Percentiles rank a stretch among this genome's conserved stretches.
phyloP scores from a whole-genome alignment of 1,140 invertebrate genomes.

The Leucophenga varia region DNA sequence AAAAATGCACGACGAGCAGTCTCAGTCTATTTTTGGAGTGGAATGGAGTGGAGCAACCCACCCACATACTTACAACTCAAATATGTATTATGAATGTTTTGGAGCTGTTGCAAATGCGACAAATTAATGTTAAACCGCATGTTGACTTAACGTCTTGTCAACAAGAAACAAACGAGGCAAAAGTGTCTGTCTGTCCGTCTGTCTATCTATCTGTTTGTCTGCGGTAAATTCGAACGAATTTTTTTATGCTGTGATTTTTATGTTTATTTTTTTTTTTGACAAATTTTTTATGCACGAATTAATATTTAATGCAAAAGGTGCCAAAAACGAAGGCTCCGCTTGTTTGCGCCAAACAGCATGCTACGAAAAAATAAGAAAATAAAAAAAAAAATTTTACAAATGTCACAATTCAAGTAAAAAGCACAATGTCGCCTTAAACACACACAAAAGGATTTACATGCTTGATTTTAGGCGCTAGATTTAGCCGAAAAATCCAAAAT shows the following conservation, averaged over 20 bases:
- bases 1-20: conserved; percentile 1
- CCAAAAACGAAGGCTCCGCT: background rate
- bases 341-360: conserved; percentile 13
- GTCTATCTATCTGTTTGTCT: conserved; percentile 19
- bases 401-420: too few species aligned
- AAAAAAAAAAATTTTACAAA: background rate
- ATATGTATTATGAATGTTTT: too few species aligned
- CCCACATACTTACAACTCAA: too few species aligned
- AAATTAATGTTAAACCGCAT: conserved; percentile 17
- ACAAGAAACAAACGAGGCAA: too few species aligned
- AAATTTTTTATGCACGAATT: conserved; percentile 33
- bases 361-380: too few species aligned
- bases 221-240: conserved; percentile 16
- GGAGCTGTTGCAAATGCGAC: background rate
- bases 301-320: conserved; percentile 37
- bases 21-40: background rate
- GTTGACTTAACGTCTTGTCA: conserved; percentile 18
- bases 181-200: too few species aligned
- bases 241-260: too few species aligned
- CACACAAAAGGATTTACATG: too few species aligned
- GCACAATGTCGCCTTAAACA: too few species aligned
- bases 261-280: too few species aligned
- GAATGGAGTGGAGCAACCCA: background rate
- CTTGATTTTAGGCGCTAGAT: too few species aligned
- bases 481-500: background rate